A percentile compares a stretch with the other conserved stretches of the same genome.
Evolutionary conservation across 2,113 vertebrate species (phyloP).

Genomic region (Colaptes auratus): DNA sequence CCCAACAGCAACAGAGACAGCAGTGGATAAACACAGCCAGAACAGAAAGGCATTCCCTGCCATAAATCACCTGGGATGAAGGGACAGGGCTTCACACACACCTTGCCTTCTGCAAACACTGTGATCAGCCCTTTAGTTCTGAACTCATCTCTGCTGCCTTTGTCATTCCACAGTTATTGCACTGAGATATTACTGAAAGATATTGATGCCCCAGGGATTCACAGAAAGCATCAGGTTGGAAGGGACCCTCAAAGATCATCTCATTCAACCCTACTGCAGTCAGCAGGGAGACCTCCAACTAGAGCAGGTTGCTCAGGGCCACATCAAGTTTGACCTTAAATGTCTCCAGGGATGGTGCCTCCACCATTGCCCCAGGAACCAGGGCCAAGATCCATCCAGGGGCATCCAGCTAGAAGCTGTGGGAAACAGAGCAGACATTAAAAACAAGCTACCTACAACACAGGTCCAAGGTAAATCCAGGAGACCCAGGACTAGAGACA

Average conservation of each 20-base stretch:
- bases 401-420: background rate
- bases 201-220: no score
- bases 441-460: background rate
- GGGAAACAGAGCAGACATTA: background rate
- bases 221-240: no score
- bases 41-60: background rate
- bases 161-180: no score
- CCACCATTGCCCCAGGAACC: background rate
- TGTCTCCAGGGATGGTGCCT: no score
- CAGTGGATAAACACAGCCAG: background rate
- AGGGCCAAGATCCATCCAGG: background rate
- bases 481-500: background rate
- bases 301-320: no score
- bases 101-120: background rate
- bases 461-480: background rate
- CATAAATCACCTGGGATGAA: background rate
- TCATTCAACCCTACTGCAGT: no score
- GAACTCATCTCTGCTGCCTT: background rate
- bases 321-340: no score
- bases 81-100: background rate
- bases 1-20: background rate
- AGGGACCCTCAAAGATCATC: no score
- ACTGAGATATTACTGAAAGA: no score
- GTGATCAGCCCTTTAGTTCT: rapidly evolving
- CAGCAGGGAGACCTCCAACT: no score